Conservation (phyloP, 2,113 vertebrate species). For the Cariama cristata region DNA sequence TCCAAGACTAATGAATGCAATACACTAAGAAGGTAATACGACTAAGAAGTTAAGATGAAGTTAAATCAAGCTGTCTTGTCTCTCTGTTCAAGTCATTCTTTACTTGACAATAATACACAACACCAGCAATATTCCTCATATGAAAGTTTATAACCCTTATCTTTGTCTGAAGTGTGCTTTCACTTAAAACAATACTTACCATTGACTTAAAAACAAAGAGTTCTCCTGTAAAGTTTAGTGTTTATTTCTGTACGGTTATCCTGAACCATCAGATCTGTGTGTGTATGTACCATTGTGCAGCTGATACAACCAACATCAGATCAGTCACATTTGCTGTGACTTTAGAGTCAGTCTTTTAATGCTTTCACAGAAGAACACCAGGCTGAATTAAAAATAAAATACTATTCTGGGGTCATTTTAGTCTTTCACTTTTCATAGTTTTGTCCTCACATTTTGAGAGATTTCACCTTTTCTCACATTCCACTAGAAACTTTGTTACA, state of each 20-base stretch:
- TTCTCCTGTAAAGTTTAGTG: neutral
- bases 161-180: neutral
- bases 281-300: neutral
- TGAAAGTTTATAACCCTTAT: neutral
- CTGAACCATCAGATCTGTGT: neutral
- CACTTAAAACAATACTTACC: neutral
- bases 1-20: neutral
- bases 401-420: neutral
- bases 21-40: neutral
- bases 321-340: neutral
- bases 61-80: neutral
- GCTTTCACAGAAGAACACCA: neutral
- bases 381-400: neutral
- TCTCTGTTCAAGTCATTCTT: neutral
- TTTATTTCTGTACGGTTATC: neutral
- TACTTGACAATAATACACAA: neutral
- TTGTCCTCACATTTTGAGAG: neutral
- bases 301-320: neutral
- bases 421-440: neutral
- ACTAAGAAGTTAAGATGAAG: neutral
- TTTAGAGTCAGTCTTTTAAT: neutral
- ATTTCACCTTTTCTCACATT: conserved; percentile 7
- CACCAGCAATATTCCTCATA: neutral
- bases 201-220: neutral
- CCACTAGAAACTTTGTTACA: neutral